Evolutionary conservation across 2,888 invertebrate genomes (phyloP).

Genomic region (Cerastoderma edule): DNA sequence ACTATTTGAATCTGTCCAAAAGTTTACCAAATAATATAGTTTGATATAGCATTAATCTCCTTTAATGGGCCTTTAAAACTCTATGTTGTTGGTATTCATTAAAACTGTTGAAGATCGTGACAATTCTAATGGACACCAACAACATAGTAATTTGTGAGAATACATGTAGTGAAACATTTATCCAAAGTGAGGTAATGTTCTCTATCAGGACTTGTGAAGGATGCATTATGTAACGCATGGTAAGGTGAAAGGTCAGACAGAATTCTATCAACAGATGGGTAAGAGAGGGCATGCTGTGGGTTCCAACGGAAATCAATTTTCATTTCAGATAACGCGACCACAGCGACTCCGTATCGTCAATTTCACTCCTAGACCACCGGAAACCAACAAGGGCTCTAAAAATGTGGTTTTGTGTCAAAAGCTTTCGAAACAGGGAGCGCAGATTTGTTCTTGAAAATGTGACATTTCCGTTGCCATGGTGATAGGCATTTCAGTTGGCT

Average conservation of each 20-base stretch:
- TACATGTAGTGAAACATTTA: no score
- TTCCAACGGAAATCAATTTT: slow-evolving; percentile 55
- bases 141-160: no score
- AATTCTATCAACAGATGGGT: slow-evolving; percentile 53
- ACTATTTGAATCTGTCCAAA: no score
- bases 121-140: no score
- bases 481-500: slow-evolving; percentile 21
- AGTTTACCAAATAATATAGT: no score
- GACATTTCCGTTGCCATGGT: slow-evolving; percentile 40
- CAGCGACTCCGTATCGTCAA: slow-evolving; percentile 54
- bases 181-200: no score
- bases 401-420: slow-evolving; percentile 58
- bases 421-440: slow-evolving; percentile 47
- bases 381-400: slow-evolving; percentile 55
- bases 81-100: no score
- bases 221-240: background rate
- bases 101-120: no score
- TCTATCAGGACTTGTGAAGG: no score
- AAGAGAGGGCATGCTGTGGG: slow-evolving; percentile 20
- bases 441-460: slow-evolving; percentile 48
- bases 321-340: slow-evolving; percentile 60
- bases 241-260: background rate
- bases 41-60: no score
- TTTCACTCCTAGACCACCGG: slow-evolving; percentile 50
- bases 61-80: no score